Conservation (phyloP, 2,797 vertebrate genomes). For the Apogon talboti region DNA sequence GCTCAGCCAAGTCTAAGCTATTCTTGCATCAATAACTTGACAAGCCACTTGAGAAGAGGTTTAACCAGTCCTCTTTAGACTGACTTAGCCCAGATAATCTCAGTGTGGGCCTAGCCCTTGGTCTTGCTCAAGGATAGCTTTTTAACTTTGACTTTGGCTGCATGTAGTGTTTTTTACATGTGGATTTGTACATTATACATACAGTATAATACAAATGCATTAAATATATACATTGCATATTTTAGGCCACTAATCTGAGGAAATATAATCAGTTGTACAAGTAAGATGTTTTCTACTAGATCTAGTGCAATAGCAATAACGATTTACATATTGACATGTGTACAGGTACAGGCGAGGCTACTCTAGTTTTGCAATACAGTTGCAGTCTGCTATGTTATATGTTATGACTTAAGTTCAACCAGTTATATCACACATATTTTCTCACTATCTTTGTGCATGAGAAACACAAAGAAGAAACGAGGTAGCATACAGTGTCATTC, state of each 20-base stretch:
- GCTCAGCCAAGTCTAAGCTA: slow-evolving; percentile 41
- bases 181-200: neutral
- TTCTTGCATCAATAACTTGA: slow-evolving; percentile 60
- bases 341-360: slow-evolving; percentile 3
- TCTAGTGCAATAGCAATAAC: neutral
- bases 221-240: neutral
- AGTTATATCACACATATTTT: slow-evolving; percentile 15
- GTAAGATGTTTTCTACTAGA: too few relatives aligned
- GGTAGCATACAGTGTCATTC: slow-evolving; percentile 9
- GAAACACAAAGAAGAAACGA: slow-evolving; percentile 32
- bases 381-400: slow-evolving; percentile 12
- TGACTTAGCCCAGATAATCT: slow-evolving; percentile 19
- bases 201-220: neutral
- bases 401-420: slow-evolving; percentile 27
- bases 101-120: slow-evolving; percentile 6
- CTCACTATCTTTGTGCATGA: slow-evolving; percentile 29
- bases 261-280: too few relatives aligned
- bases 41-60: slow-evolving; percentile 44
- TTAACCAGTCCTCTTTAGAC: slow-evolving; percentile 33
- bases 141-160: slow-evolving; percentile 22
- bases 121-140: slow-evolving; percentile 5
- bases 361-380: slow-evolving; percentile 6
- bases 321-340: neutral
- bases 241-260: too few relatives aligned
- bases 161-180: neutral